Evolutionary conservation across 2,888 invertebrate genomes (phyloP).

Genomic region (Galerucella nymphaeae): DNA sequence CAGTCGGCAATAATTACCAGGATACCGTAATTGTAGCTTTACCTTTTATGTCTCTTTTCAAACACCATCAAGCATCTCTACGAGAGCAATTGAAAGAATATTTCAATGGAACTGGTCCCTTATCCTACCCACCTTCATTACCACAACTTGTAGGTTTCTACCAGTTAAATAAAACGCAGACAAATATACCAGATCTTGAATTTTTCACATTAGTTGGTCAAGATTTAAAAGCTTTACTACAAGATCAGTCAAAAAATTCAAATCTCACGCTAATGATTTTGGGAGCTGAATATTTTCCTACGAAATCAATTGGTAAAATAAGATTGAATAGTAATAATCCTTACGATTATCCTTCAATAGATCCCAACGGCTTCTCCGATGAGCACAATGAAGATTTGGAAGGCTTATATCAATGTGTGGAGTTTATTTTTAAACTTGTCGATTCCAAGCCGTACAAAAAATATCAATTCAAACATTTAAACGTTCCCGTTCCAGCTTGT

Average conservation of each 20-base stretch:
- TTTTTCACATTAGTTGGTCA: slow-evolving; percentile 27
- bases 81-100: slow-evolving; percentile 68
- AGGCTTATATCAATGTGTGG: slow-evolving; percentile 67
- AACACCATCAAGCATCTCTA: slow-evolving; percentile 50
- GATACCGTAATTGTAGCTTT: slow-evolving; percentile 72
- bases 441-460: slow-evolving; percentile 67
- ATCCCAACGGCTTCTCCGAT: slow-evolving; percentile 73
- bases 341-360: slow-evolving; percentile 67
- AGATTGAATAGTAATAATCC: slow-evolving; percentile 52
- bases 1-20: slow-evolving; percentile 81
- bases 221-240: neutral
- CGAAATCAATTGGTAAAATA: slow-evolving; percentile 71
- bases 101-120: slow-evolving; percentile 37
- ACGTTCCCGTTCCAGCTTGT: slow-evolving; percentile 61
- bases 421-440: slow-evolving; percentile 62
- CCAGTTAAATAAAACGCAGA: slow-evolving; percentile 37
- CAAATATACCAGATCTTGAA: slow-evolving; percentile 49
- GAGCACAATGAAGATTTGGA: slow-evolving; percentile 65
- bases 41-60: slow-evolving; percentile 75
- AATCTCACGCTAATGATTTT: slow-evolving; percentile 39
- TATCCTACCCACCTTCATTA: slow-evolving; percentile 12
- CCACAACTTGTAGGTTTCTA: slow-evolving; percentile 29
- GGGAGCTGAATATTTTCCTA: slow-evolving; percentile 50
- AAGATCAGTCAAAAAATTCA: slow-evolving; percentile 62
- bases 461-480: slow-evolving; percentile 62